phyloP scores from a whole-genome alignment of 1,140 invertebrate genomes.

The Octopus bimaculoides region DNA sequence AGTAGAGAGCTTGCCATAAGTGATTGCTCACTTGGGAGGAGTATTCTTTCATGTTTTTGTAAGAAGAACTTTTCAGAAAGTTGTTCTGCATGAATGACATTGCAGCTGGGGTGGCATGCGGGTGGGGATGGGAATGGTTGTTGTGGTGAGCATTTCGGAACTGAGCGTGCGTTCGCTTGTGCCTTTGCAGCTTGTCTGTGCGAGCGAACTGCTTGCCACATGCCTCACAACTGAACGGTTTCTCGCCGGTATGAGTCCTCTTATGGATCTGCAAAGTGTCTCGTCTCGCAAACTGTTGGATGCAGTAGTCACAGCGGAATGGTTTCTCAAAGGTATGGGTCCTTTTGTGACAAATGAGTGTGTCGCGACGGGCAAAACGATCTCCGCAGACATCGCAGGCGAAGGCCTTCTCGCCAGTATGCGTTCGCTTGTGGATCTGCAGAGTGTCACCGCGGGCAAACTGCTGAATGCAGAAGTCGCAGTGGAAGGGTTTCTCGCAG shows the following conservation, averaged over 20 bases:
- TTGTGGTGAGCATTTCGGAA: background rate
- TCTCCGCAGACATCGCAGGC: slow-evolving; percentile 69
- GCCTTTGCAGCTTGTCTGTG: slow-evolving; percentile 16
- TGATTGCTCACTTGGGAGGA: background rate
- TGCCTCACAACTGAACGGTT: slow-evolving; percentile 42
- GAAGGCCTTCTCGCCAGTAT: slow-evolving; percentile 69
- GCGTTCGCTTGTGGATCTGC: slow-evolving; percentile 69
- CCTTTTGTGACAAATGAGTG: slow-evolving; percentile 35
- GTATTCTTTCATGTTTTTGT: slow-evolving; percentile 1
- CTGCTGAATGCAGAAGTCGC: slow-evolving; percentile 82
- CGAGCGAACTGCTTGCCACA: slow-evolving; percentile 43
- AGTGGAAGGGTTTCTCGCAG: slow-evolving; percentile 76
- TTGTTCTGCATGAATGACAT: background rate
- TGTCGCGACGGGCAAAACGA: slow-evolving; percentile 68
- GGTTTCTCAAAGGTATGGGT: background rate
- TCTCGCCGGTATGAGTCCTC: slow-evolving; percentile 44
- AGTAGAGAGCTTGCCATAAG: background rate
- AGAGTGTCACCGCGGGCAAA: slow-evolving; percentile 71
- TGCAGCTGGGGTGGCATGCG: background rate
- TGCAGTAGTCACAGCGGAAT: background rate
- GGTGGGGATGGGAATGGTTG: background rate
- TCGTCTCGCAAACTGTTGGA: background rate
- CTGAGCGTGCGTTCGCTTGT: slow-evolving; percentile 21
- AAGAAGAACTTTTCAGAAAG: background rate
- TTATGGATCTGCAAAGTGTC: slow-evolving; percentile 15